Evolutionary conservation across 2,797 vertebrate species (phyloP).

Genomic region (Taenioides sp.): DNA sequence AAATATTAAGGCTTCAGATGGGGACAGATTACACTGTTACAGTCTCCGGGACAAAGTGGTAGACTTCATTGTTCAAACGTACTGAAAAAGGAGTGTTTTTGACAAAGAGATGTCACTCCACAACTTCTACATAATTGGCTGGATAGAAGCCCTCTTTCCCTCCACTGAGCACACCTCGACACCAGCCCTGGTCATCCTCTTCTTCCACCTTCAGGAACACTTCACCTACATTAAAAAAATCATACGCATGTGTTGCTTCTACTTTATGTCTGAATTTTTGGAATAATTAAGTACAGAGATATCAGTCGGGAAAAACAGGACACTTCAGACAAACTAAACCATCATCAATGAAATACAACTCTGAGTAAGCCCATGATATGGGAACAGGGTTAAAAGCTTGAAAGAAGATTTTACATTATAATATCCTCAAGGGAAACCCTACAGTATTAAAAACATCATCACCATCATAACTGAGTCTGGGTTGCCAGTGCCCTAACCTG

Average conservation of each 20-base stretch:
- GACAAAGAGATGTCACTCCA: conserved; percentile 56
- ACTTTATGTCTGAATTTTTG: too few relatives aligned
- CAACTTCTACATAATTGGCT: conserved; percentile 74
- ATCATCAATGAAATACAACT: too few relatives aligned
- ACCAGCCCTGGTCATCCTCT: conserved; percentile 84
- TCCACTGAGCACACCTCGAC: conserved; percentile 72
- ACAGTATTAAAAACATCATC: too few relatives aligned
- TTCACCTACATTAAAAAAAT: conserved; percentile 64
- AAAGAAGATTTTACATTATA: too few relatives aligned
- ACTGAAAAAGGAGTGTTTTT: conserved; percentile 29
- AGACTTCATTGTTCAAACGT: conserved; percentile 23
- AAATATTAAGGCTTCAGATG: conserved; percentile 38
- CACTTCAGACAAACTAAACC: too few relatives aligned
- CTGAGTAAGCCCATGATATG: too few relatives aligned
- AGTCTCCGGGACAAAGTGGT: conserved; percentile 26
- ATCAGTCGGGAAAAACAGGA: too few relatives aligned
- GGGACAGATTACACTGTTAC: conserved; percentile 21
- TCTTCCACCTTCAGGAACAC: conserved; percentile 81
- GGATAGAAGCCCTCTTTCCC: conserved; percentile 80
- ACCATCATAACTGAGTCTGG: too few relatives aligned
- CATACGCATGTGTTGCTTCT: neutral
- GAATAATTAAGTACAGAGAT: too few relatives aligned
- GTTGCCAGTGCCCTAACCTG: too few relatives aligned
- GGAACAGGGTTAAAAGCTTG: too few relatives aligned
- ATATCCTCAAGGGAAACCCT: too few relatives aligned